These are phyloP conservation scores for Philopedon plagiatum DNA, from an alignment of 2,888 invertebrate genomes.

Conservation along the genomic window DNA sequence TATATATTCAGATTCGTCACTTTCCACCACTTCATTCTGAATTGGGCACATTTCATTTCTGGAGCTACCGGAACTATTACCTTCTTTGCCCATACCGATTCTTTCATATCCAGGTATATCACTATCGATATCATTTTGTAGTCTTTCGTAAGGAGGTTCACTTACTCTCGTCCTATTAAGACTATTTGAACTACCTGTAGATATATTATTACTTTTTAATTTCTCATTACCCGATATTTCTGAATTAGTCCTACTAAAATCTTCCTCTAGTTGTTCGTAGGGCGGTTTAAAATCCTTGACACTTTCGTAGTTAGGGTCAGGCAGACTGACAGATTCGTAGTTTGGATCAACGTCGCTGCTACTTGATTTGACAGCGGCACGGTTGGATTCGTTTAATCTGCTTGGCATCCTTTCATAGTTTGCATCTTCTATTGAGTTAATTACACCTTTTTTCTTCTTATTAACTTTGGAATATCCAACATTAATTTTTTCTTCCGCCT, in stretches of 20 bases:
- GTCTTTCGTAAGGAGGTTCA: slow-evolving; percentile 60
- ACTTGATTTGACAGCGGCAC: slow-evolving; percentile 72
- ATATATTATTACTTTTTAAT: slow-evolving; percentile 53
- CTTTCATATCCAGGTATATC: slow-evolving; percentile 60
- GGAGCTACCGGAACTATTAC: slow-evolving; percentile 53
- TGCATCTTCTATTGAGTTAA: slow-evolving; percentile 63
- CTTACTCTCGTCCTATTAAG: slow-evolving; percentile 53
- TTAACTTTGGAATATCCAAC: slow-evolving; percentile 73
- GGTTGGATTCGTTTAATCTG: slow-evolving; percentile 76
- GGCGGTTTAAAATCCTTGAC: slow-evolving; percentile 84
- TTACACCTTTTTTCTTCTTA: slow-evolving; percentile 65
- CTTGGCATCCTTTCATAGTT: slow-evolving; percentile 55
- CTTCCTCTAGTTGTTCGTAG: slow-evolving; percentile 74
- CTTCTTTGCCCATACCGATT: slow-evolving; percentile 50
- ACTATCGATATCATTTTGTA: slow-evolving; percentile 57
- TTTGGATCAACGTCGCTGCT: slow-evolving; percentile 83
- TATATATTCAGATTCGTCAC: slow-evolving; percentile 48
- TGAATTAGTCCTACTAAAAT: slow-evolving; percentile 59
- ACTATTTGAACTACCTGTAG: slow-evolving; percentile 59
- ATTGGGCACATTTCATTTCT: slow-evolving; percentile 50
- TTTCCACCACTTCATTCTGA: slow-evolving; percentile 47
- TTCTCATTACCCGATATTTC: slow-evolving; percentile 60
- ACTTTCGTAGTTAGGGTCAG: slow-evolving; percentile 87
- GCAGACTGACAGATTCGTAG: slow-evolving; percentile 78
- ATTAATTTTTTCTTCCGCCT: slow-evolving; percentile 57